Evolutionary conservation across 2,113 vertebrate species (phyloP).

Genomic region (Poicephalus meyeri): DNA sequence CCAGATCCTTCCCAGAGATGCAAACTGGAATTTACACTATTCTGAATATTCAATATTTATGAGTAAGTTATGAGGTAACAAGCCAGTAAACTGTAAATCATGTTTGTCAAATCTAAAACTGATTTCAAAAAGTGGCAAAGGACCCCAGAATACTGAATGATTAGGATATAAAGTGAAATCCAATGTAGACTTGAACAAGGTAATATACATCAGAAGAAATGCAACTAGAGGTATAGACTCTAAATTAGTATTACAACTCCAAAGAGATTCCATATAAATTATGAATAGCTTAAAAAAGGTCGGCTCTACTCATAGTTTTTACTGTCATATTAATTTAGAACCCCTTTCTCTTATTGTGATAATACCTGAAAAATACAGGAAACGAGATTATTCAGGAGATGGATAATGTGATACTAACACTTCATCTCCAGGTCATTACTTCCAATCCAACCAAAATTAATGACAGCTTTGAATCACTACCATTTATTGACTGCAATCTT

Average conservation of each 20-base stretch:
- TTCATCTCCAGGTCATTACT: background rate
- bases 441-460: background rate
- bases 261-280: background rate
- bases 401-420: background rate
- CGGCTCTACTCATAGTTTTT: background rate
- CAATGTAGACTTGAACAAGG: background rate
- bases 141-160: background rate
- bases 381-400: background rate
- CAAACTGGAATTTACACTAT: background rate
- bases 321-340: background rate
- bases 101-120: background rate
- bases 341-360: background rate
- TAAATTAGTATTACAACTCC: background rate
- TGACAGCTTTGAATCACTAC: background rate
- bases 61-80: background rate
- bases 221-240: background rate
- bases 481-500: background rate
- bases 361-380: background rate
- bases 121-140: background rate
- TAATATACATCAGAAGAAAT: background rate
- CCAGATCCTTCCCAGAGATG: background rate
- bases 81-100: background rate
- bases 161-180: background rate
- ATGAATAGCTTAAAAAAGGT: background rate
- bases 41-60: background rate